These are phyloP conservation scores for Aphelocoma californica DNA, from an alignment of 2,797 vertebrate species.

Conservation along the genomic window DNA sequence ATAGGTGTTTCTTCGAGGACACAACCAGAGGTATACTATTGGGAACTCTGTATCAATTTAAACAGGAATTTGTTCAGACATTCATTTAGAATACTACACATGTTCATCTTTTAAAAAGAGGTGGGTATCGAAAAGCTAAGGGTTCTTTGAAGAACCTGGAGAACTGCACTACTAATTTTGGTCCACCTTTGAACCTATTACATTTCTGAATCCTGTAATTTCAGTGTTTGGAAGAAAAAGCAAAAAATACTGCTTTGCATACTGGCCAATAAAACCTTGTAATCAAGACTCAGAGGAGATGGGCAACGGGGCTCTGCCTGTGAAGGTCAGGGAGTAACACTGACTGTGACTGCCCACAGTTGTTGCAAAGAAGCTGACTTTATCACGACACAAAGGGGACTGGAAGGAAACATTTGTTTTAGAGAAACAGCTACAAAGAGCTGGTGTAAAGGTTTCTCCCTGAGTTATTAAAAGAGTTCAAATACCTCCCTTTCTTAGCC, in stretches of 20 bases:
- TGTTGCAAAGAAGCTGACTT: background rate
- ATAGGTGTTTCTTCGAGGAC: conserved; percentile 61
- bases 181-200: background rate
- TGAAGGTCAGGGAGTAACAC: background rate
- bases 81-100: background rate
- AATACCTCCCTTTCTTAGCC: background rate
- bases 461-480: background rate
- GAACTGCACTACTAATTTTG: background rate
- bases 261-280: background rate
- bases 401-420: background rate
- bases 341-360: background rate
- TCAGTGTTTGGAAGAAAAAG: background rate
- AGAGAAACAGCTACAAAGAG: background rate
- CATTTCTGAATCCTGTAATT: background rate
- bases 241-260: background rate
- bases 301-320: rapidly evolving
- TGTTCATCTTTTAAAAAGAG: conserved; percentile 25
- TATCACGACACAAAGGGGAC: background rate
- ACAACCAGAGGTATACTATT: background rate
- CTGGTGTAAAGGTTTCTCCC: background rate
- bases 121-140: background rate
- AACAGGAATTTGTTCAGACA: conserved; percentile 43
- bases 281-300: background rate
- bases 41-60: conserved; percentile 28
- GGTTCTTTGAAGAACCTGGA: background rate